Evolutionary conservation across 2,113 vertebrate genomes (phyloP), one percentile per base, ranked within the genome.

Genomic region (Sarotherodon lohbergeri): DNA sequence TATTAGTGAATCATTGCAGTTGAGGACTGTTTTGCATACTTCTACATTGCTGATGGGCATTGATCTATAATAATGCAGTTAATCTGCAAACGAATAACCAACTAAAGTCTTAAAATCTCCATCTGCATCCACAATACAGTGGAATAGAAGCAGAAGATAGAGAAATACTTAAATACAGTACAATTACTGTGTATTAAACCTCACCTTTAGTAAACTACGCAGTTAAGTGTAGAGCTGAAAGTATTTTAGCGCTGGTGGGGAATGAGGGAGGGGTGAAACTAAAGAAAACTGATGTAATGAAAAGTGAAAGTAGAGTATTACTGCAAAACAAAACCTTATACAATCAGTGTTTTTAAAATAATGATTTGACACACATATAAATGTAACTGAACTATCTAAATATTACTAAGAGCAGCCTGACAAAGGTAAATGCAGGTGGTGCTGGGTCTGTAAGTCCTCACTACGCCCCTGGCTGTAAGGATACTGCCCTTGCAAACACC

Each of bases 221-320:
- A 48, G 41, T 48, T 29, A 11, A 3, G 5, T 76, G 41, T 76
- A 46, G 22, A 73, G 8, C 39, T 73, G 3, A 73, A 27, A 46
- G 39, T 73, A 46, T 1, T 73, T 73, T 46, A 46, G 68, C 8
- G 0, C 22, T 46, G 41, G 13, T 0, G 9, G 0, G 22, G 24
- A 29, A 46, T 1, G 22, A 48, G 9, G 68, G 9, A 19, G 9
- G 43, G 4, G 16, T 46, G 16, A 76, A 48, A 76, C 43, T 29
- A 29, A 76, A 76, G 41, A 73, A 76, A 76, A 29, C 8, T 9
- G 24, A 32, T 50, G 24, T 48, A 29, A 17, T 48, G 16, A 76
- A 76, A 76, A 48, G 36, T 24, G n/a, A 41, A 24, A 41, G 22
- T 7, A 9, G 4, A 29, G 24, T 7, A 76, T 76, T 48, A 50